Conservation (phyloP, 2,797 vertebrate genomes). For the Ataeniobius toweri region DNA sequence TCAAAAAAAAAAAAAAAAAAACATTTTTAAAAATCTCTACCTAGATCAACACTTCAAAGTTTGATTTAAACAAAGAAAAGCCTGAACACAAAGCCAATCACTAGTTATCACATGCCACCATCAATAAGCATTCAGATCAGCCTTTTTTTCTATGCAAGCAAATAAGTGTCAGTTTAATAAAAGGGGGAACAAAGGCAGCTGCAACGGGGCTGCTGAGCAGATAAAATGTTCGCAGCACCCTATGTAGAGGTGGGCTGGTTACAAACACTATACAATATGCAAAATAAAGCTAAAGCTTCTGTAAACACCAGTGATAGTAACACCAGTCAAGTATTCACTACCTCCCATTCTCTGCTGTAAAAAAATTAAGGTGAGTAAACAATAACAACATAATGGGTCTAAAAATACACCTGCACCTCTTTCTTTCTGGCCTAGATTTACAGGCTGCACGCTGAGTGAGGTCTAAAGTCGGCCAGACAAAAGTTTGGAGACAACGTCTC, state of each 20-base stretch:
- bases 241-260: conserved; percentile 41
- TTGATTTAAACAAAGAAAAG: conserved; percentile 18
- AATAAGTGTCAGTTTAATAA: conserved; percentile 34
- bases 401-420: conserved; percentile 36
- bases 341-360: conserved; percentile 37
- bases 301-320: conserved; percentile 74
- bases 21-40: conserved; percentile 4
- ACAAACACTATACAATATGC: conserved; percentile 54
- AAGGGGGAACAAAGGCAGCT: conserved; percentile 56
- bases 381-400: conserved; percentile 38
- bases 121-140: conserved; percentile 20
- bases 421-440: conserved; percentile 43
- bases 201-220: conserved; percentile 41
- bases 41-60: conserved; percentile 20
- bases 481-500: conserved; percentile 38
- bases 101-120: conserved; percentile 27
- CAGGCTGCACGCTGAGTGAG: conserved; percentile 36
- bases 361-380: conserved; percentile 55
- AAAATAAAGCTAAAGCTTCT: conserved; percentile 64
- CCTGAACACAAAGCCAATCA: conserved; percentile 34
- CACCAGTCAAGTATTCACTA: conserved; percentile 65
- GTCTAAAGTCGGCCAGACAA: conserved; percentile 45
- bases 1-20: neutral
- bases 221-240: conserved; percentile 52
- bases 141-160: conserved; percentile 19